These are phyloP conservation scores for Prenolepis imparis DNA, from an alignment of 2,888 invertebrate genomes.

Conservation along the genomic window DNA sequence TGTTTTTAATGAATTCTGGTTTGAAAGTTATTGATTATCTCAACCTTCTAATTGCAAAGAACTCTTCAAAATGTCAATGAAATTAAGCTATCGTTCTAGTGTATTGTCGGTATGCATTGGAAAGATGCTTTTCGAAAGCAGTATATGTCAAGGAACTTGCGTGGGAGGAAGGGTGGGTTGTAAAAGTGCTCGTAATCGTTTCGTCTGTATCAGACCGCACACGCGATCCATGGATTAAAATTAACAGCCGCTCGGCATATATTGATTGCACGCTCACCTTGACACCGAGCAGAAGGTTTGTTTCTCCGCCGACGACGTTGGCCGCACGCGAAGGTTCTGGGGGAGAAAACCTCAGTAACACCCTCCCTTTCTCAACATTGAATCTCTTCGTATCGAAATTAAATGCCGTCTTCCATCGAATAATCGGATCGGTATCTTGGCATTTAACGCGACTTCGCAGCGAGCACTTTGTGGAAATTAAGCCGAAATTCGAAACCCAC, in stretches of 20 bases:
- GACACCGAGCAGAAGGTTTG: slow-evolving; percentile 72
- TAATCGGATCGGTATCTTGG: slow-evolving; percentile 28
- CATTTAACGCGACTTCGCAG: slow-evolving; percentile 10
- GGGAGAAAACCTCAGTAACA: slow-evolving; percentile 30
- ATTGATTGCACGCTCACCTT: slow-evolving; percentile 82
- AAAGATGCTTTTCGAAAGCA: neutral
- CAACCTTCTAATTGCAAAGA: neutral
- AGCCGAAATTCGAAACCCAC: neutral
- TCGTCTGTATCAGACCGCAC: slow-evolving; percentile 61
- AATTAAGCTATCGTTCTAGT: neutral
- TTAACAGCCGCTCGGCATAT: slow-evolving; percentile 77
- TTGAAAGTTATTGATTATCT: neutral
- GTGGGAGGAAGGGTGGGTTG: slow-evolving; percentile 52
- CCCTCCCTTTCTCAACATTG: slow-evolving; percentile 30
- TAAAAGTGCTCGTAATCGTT: slow-evolving; percentile 73
- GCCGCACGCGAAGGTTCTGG: slow-evolving; percentile 45
- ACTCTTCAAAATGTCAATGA: neutral
- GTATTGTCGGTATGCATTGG: neutral
- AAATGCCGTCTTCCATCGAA: slow-evolving; percentile 13
- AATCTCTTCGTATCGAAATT: slow-evolving; percentile 39
- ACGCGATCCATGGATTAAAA: slow-evolving; percentile 78
- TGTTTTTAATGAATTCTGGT: neutral
- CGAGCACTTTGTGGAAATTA: slow-evolving; percentile 6
- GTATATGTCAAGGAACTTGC: slow-evolving; percentile 24
- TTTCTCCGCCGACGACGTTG: slow-evolving; percentile 25